Conservation (phyloP, 1,140 invertebrate species). For the Nomia melanderi region DNA sequence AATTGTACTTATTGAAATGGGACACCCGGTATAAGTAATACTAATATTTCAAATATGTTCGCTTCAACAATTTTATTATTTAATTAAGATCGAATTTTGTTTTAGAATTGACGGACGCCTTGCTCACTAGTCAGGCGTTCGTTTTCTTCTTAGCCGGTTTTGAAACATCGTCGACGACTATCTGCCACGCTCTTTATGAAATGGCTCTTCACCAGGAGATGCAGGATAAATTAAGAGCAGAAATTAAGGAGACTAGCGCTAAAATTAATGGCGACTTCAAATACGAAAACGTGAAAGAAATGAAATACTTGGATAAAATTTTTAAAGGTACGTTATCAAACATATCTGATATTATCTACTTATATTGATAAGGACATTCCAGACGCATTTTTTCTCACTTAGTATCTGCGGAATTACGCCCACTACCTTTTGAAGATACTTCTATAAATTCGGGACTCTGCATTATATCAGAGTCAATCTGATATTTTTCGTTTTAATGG, state of each 20-base stretch:
- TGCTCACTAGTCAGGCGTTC: slow-evolving; percentile 71
- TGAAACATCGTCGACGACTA: slow-evolving; percentile 82
- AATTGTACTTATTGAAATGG: too few species aligned
- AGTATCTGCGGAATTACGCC: too few species aligned
- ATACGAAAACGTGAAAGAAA: slow-evolving; percentile 61
- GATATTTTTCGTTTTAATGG: too few species aligned
- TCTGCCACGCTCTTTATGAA: slow-evolving; percentile 77
- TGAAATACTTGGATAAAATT: slow-evolving; percentile 69
- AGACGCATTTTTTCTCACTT: too few species aligned
- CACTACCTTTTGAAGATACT: too few species aligned
- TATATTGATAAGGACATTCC: too few species aligned
- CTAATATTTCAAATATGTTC: too few species aligned
- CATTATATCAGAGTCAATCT: too few species aligned
- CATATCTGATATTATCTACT: too few species aligned
- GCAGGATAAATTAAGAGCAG: slow-evolving; percentile 79
- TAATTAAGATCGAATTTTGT: not conserved
- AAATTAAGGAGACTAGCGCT: slow-evolving; percentile 73
- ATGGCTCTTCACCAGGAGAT: slow-evolving; percentile 81
- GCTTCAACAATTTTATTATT: too few species aligned
- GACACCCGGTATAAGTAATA: too few species aligned
- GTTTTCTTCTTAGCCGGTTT: slow-evolving; percentile 82
- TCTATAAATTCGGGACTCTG: too few species aligned
- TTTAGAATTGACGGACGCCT: slow-evolving; percentile 65
- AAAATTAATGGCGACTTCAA: slow-evolving; percentile 51
- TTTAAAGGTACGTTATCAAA: slow-evolving; percentile 53